phyloP scores from a whole-genome alignment of 2,888 invertebrate species.

The Dione juno region DNA sequence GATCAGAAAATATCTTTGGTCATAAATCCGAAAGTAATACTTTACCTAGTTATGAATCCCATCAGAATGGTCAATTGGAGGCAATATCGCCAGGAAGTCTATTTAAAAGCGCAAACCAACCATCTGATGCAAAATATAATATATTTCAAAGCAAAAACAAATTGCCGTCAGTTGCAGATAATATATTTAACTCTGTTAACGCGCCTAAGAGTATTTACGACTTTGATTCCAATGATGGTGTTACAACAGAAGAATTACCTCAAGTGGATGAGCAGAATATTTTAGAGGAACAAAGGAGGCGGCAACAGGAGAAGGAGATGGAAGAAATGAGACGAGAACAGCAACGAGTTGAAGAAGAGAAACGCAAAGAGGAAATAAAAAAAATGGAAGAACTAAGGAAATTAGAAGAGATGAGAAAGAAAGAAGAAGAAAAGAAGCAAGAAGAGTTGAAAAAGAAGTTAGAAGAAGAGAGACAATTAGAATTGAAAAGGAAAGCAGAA shows the following conservation, averaged over 20 bases:
- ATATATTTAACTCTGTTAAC: constrained; percentile 64
- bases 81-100: constrained; percentile 67
- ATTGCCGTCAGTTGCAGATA: constrained; percentile 64
- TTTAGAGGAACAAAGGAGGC: constrained; percentile 51
- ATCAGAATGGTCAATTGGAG: constrained; percentile 55
- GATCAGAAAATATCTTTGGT: constrained; percentile 29
- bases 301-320: constrained; percentile 32
- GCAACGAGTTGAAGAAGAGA: constrained; percentile 49
- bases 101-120: constrained; percentile 65
- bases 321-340: constrained; percentile 48
- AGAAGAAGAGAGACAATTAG: constrained; percentile 44
- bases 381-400: constrained; percentile 51
- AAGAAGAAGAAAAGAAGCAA: constrained; percentile 49
- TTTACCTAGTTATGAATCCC: constrained; percentile 50
- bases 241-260: constrained; percentile 42
- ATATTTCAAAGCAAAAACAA: constrained; percentile 74
- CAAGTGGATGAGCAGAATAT: constrained; percentile 53
- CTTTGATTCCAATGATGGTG: constrained; percentile 60
- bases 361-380: constrained; percentile 40
- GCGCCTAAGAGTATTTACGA: constrained; percentile 60
- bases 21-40: constrained; percentile 27
- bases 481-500: constrained; percentile 51
- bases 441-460: constrained; percentile 51
- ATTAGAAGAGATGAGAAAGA: constrained; percentile 33
- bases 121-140: constrained; percentile 55